These are phyloP conservation scores for Pimpla rufipes DNA, from an alignment of 2,888 invertebrate genomes.

Conservation along the genomic window DNA sequence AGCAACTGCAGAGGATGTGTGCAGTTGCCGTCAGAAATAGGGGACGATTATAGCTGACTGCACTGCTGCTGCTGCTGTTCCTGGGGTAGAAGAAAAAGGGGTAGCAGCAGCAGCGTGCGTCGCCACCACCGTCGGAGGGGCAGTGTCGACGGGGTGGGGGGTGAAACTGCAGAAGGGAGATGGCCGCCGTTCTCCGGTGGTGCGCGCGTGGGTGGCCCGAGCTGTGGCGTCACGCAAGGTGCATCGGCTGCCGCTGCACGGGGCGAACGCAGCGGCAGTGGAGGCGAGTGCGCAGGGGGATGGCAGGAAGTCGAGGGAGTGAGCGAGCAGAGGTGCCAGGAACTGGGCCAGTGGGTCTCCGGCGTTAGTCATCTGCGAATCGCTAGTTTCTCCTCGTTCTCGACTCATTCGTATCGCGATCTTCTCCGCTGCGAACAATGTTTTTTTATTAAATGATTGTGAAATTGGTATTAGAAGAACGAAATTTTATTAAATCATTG, in stretches of 20 bases:
- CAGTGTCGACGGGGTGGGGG: conserved; percentile 64
- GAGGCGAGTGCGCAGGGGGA: conserved; percentile 55
- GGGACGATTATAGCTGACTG: neutral
- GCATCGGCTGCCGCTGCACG: conserved; percentile 74
- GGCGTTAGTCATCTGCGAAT: conserved; percentile 82
- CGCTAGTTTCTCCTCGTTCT: conserved; percentile 71
- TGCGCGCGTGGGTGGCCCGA: conserved; percentile 75
- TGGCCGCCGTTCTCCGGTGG: conserved; percentile 69
- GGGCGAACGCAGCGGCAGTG: conserved; percentile 22
- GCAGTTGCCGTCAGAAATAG: neutral
- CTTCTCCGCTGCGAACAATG: conserved; percentile 1
- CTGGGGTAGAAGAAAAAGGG: conserved; percentile 49
- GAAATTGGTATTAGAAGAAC: neutral
- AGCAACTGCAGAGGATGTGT: neutral
- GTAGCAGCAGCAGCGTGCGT: conserved; percentile 54
- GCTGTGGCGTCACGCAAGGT: conserved; percentile 82
- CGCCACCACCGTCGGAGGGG: conserved; percentile 57
- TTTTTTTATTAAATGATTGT: neutral
- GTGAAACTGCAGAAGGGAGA: conserved; percentile 72
- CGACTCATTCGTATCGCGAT: neutral
- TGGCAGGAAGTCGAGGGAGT: conserved; percentile 73
- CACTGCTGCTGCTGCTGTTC: conserved; percentile 6
- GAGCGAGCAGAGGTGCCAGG: conserved; percentile 77
- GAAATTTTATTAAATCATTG: conserved; percentile 17
- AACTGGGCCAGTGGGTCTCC: conserved; percentile 85